Evolutionary conservation across 2,888 invertebrate species (phyloP), one percentile per base, ranked within the genome.

Genomic region (Hoplodrina blanda): DNA sequence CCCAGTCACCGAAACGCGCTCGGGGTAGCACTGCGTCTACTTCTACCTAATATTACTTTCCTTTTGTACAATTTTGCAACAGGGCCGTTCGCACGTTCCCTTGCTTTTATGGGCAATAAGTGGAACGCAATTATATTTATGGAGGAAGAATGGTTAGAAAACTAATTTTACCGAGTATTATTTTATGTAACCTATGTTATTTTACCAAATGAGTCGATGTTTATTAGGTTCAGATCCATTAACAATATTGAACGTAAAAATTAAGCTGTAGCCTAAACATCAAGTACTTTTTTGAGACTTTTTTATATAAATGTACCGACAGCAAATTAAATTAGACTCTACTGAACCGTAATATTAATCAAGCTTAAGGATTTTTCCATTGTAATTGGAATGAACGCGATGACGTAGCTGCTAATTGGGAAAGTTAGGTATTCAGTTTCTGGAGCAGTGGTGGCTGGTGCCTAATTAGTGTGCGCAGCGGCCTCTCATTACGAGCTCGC

Each of bases 31-130:
- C 88, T 91, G 91, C 89, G 88, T 91, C 91, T 91, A 92, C 93
- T 94, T 92, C 92, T 90, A 93, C 94, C 93, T 94, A 94, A 95
- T 95, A 95, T 95, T 94, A 94, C 94, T 95, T 95, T 95, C 94
- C 95, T 95, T 95, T 95, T 95, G 95, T 95, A 95, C 95, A 95
- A 95, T 95, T 96, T 95, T 95, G 95, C 94, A 95, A 95, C 93
- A 92, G 93, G 91, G 92, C 93, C 94, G 92, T 95, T 95, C 93
- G 95, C 95, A 95, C 96, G 95, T 95, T 94, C 94, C 93, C 92
- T 93, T 91, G 90, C 94, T 94, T 95, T 95, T 96, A 95, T 95
- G 96, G 95, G 94, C 95, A 94, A 95, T 96, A 96, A 96, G 95
- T 95, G 94, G 94, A 93, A 94, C 95, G 93, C 95, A 96, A 95